Conservation (phyloP, 2,797 vertebrate species). For the Fratercula arctica region DNA sequence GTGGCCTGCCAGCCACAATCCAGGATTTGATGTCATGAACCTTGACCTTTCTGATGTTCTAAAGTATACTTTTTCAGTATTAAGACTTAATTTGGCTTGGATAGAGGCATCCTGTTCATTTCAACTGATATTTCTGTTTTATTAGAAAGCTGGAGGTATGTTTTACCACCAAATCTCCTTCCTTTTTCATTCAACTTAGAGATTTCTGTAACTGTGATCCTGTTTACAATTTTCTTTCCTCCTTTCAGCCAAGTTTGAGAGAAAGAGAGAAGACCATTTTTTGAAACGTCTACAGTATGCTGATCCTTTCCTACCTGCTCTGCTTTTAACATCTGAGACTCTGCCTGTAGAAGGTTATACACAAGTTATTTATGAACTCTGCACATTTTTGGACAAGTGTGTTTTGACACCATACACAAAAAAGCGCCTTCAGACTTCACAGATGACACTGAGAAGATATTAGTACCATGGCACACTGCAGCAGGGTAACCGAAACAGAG, state of each 20-base stretch:
- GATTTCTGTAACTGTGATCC: slow-evolving; percentile 31
- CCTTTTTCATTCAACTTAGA: neutral
- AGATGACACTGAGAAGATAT: neutral
- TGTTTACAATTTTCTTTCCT: slow-evolving; percentile 36
- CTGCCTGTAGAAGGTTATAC: neutral
- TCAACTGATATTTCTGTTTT: slow-evolving; percentile 49
- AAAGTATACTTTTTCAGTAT: slow-evolving; percentile 68
- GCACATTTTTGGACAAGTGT: neutral
- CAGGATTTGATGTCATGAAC: slow-evolving; percentile 54
- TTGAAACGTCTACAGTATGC: neutral
- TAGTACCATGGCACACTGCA: neutral
- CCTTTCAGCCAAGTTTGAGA: slow-evolving; percentile 28
- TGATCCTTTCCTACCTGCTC: neutral
- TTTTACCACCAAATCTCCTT: slow-evolving; percentile 11
- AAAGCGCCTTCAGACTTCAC: neutral
- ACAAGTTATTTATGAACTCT: neutral
- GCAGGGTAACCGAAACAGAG: neutral
- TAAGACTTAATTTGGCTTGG: slow-evolving; percentile 52
- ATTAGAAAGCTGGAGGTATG: slow-evolving; percentile 47
- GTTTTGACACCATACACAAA: neutral
- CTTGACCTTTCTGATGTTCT: slow-evolving; percentile 59
- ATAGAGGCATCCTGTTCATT: slow-evolving; percentile 48
- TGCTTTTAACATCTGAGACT: neutral
- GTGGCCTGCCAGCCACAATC: slow-evolving; percentile 56
- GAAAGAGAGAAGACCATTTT: slow-evolving; percentile 12